Conservation (phyloP, 1,140 invertebrate genomes). For the Cherax destructor region DNA sequence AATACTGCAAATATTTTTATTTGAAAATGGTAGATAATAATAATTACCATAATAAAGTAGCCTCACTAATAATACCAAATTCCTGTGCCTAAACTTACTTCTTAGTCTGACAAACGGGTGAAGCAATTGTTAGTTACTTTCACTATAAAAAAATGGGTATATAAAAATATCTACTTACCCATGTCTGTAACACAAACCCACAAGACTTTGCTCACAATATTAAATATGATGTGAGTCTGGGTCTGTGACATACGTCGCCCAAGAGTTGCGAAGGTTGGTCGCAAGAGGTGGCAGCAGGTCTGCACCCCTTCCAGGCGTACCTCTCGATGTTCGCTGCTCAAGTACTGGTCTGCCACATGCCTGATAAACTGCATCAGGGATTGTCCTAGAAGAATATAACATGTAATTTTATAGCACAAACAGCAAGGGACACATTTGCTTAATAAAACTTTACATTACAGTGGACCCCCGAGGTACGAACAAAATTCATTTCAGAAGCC, state of each 20-base stretch:
- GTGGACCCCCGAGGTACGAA: too few relatives aligned
- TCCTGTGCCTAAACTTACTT: too few relatives aligned
- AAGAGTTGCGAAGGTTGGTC: slow-evolving; percentile 56
- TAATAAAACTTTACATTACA: too few relatives aligned
- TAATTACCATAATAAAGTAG: not conserved
- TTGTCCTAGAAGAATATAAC: slow-evolving; percentile 80
- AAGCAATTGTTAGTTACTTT: too few relatives aligned
- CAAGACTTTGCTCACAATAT: slow-evolving; percentile 92
- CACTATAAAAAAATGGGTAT: too few relatives aligned
- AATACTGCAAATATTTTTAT: too few relatives aligned
- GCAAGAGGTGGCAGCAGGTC: slow-evolving; percentile 91
- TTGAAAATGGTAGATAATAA: too few relatives aligned
- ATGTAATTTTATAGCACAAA: not conserved
- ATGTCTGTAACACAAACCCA: slow-evolving; percentile 97
- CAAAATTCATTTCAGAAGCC: too few relatives aligned
- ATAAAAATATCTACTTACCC: slow-evolving; percentile 75
- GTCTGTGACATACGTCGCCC: slow-evolving; percentile 32
- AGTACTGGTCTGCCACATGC: slow-evolving; percentile 93
- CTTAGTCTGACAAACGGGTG: too few relatives aligned
- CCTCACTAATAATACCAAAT: not conserved
- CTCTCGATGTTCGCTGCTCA: slow-evolving; percentile 94
- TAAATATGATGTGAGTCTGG: slow-evolving; percentile 81
- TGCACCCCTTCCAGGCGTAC: slow-evolving; percentile 95
- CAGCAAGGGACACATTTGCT: not conserved
- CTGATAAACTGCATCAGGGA: slow-evolving; percentile 90